Base-by-base conservation (phyloP, 2,888 invertebrate species). In the Melangyna quadrimaculata region DNA sequence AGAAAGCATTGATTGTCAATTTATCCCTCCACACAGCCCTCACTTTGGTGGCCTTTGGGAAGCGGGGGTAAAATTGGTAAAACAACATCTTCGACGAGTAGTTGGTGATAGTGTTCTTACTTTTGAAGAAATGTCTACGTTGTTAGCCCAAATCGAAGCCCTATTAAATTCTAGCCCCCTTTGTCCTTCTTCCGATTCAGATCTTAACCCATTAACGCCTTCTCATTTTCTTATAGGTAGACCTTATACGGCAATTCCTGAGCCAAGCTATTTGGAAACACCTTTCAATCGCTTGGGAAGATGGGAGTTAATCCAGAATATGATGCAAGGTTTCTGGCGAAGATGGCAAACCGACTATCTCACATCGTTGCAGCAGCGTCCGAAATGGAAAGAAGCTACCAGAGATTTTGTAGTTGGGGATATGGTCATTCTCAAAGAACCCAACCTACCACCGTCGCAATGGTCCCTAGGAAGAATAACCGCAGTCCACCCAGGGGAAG, bases 91-190 rank as follows among this genome's bases (percentile, higher is more conserved):
- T 24, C 67, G 72, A 0, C 80, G 67, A 0, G 61, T 83, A 10
- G 12, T 86, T 40, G 71, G 61, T 48, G 65, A 61, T 8, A 63
- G 29, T 19, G 10, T 74, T 5, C 53, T 80, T 10, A 59, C 74
- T 9, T 81, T 78, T 27, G 78, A 81, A 57, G 78, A 82, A 81
- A 63, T 75, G 70, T 27, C n/a, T n/a, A n/a, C n/a, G n/a, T n/a
- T n/a, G n/a, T n/a, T n/a, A n/a, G n/a, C n/a, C n/a, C n/a, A n/a
- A n/a, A n/a, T n/a, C n/a, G n/a, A n/a, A n/a, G n/a, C n/a, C n/a
- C n/a, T n/a, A n/a, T n/a, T n/a, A n/a, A 27, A 27, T 27, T 27
- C 27, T 27, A 45, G 74, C n/a, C 84, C 75, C 4, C 43, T 86
- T 32, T 79, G 72, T 10, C 22, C n/a, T 7, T 37, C 70, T 2